A percentile compares a stretch with the other conserved stretches of the same genome.
Conservation (phyloP, 2,888 invertebrate genomes). For the Andrena bucephala region DNA sequence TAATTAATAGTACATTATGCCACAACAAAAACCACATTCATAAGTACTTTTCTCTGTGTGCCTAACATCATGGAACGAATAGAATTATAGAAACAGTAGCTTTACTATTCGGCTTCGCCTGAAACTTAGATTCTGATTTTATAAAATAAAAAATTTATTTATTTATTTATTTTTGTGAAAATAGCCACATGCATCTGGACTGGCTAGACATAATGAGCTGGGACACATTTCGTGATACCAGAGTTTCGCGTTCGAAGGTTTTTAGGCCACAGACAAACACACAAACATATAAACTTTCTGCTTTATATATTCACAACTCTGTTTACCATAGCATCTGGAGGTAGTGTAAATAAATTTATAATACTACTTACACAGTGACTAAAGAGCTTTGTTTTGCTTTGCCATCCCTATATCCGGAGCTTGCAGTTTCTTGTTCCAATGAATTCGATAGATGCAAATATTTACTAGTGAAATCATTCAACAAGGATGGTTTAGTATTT, state of each 20-base stretch:
- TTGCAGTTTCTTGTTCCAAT: slow-evolving; percentile 36
- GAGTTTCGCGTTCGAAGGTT: too few species aligned
- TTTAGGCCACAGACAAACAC: too few species aligned
- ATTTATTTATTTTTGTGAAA: too few species aligned
- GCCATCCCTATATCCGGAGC: slow-evolving; percentile 47
- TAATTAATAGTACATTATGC: slow-evolving; percentile 35
- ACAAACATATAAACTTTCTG: too few species aligned
- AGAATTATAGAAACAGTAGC: slow-evolving; percentile 3
- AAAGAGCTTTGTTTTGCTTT: slow-evolving; percentile 85
- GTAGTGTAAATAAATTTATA: slow-evolving; percentile 1
- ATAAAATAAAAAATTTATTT: too few species aligned
- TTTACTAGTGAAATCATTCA: slow-evolving; percentile 42
- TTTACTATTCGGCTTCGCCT: too few species aligned
- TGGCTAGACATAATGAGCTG: too few species aligned
- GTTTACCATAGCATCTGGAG: background rate
- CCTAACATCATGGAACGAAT: background rate
- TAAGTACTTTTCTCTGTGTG: background rate
- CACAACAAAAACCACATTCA: slow-evolving; percentile 1
- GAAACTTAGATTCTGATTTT: too few species aligned
- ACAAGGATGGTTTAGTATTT: slow-evolving; percentile 21
- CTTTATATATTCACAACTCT: background rate
- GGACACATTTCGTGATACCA: too few species aligned
- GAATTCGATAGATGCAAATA: slow-evolving; percentile 32
- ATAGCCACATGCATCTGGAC: too few species aligned
- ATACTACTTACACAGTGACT: slow-evolving; percentile 86